A percentile compares a stretch with the other conserved stretches of the same genome.
Conservation (phyloP, 2,113 vertebrate genomes). For the Hiodon alosoides region DNA sequence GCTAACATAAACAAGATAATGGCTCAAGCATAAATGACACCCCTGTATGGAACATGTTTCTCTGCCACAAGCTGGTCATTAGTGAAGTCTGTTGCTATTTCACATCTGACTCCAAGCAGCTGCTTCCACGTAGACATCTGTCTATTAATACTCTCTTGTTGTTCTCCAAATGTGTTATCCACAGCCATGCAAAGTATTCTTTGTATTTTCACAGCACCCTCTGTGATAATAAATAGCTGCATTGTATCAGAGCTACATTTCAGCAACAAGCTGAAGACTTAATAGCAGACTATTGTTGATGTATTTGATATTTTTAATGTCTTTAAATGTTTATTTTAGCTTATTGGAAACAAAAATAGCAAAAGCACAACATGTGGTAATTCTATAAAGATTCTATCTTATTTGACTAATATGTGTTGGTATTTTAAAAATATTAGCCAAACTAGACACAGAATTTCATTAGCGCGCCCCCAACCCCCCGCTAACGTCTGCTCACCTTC, state of each 20-base stretch:
- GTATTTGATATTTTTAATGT: no score
- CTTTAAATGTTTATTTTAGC: no score
- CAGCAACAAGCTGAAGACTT: no score
- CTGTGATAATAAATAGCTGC: not conserved
- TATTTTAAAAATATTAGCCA: no score
- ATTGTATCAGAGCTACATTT: no score
- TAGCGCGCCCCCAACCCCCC: no score
- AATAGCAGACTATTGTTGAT: no score
- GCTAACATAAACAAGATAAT: no score
- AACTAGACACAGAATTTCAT: not conserved
- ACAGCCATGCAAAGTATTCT: not conserved
- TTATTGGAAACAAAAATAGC: no score
- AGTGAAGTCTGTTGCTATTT: not conserved
- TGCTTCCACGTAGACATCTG: slow-evolving; percentile 3
- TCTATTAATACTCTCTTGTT: not conserved
- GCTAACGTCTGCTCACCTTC: slow-evolving; percentile 66
- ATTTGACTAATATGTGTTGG: no score
- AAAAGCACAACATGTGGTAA: no score
- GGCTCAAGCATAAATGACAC: not conserved
- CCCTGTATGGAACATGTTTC: not conserved
- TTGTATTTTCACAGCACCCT: not conserved
- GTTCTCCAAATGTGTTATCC: not conserved
- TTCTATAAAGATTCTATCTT: no score
- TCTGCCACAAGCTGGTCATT: not conserved
- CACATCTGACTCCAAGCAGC: not conserved